Evolutionary conservation across 2,888 invertebrate species (phyloP), one percentile per base, ranked within the genome.

Genomic region (Micropterix aruncella): DNA sequence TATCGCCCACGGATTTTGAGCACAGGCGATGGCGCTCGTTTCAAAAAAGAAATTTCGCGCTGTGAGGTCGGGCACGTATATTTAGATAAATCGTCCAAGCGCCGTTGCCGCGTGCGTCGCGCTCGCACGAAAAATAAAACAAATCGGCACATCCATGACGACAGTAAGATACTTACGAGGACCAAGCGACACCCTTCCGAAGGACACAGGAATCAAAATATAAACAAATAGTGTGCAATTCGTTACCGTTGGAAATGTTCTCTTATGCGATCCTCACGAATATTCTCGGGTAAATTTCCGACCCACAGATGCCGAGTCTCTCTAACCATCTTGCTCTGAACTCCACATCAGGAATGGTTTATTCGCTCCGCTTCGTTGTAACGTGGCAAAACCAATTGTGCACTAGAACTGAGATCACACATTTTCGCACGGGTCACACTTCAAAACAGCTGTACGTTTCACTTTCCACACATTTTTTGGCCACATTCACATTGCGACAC

Each of bases 221-320:
- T n/a, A n/a, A n/a, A n/a, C n/a, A n/a, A n/a, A n/a, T n/a, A n/a
- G n/a, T n/a, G n/a, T n/a, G n/a, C n/a, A 70, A n/a, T n/a, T n/a
- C n/a, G n/a, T 80, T 81, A 93, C 93, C 92, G 86, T 87, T 92
- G 90, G 77, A 95, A 94, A 78, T 91, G 89, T 76, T 93, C 92
- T 79, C 87, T 82, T 77, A 94, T 90, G 74, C 89, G 84, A 73
- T 93, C 93, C 78, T 94, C 93, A 69, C 91, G 88, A 80, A 92
- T 89, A 80, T 91, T 93, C 81, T 94, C 94, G 86, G 95, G 94
- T 84, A 96, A 89, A 84, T 94, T 95, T 85, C 94, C 95, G 84
- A 96, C 93, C 92, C 94, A 94, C 81, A 96, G 87, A 82, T 96
- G 94, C 83, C 95, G 91, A 83, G 94, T 94, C 92, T 95, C 94